Base-by-base conservation (phyloP, 2,888 invertebrate genomes). In the Hetaerina titia region DNA sequence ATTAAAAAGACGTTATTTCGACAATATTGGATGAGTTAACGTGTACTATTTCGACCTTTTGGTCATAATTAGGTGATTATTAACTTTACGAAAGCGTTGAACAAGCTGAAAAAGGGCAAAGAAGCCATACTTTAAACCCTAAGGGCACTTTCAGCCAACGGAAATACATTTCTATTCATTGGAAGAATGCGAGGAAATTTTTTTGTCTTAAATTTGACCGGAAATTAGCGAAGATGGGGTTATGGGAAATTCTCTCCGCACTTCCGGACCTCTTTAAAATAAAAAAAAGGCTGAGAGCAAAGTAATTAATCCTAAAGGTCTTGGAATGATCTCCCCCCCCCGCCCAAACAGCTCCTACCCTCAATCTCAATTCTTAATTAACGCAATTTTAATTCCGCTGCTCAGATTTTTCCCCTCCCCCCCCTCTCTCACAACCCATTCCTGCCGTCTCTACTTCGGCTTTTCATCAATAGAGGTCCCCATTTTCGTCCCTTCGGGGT, bases 341-440 rank as follows among this genome's bases (percentile, higher is more conserved):
- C 11, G 4, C 60, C 60, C 60, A 60, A 60, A 2, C 60, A 11
- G 0, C 69, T 69, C 22, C 9, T 31, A 4, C 15, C 25, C 31
- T 4, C 15, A 5, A 31, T 31, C 31, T 25, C 81, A 13, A 25
- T 13, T 81, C 81, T 81, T 81, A 81, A 81, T 81, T 81, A 81
- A 81, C 81, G 81, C 81, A 81, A 81, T 81, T 81, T 81, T 81
- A 81, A 81, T 81, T 81, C 31, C 81, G 81, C 81, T 81, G 81
- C 81, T 81, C 81, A 81, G 2, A 31, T 81, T 81, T 81, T 81
- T 31, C 13, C 31, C 13, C 31, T n/a, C 11, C 5, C 2, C 81
- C 4, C 45, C 31, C 81, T 81, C 81, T 15, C 15, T 45, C 45
- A 2, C 45, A 45, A 45, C 45, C 45, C 45, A 4, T n/a, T 9